Percentiles rank a stretch among this genome's conserved stretches.
These are phyloP conservation scores for Marisa cornuarietis DNA, from an alignment of 1,140 invertebrate genomes.

Conservation along the genomic window DNA sequence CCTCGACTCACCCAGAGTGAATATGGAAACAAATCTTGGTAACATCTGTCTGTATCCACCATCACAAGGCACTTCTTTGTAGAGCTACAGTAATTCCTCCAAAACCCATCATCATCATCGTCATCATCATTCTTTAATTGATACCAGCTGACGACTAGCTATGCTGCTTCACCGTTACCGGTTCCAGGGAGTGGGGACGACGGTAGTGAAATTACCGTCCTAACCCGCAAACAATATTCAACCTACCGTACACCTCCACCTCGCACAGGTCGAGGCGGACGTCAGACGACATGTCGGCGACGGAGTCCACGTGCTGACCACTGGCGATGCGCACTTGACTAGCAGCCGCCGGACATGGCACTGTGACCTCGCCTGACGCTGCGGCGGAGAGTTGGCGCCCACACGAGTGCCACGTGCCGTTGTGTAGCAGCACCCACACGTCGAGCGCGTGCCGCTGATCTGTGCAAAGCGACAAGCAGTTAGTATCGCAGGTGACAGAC, in stretches of 20 bases:
- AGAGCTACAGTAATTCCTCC: background rate
- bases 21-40: no score
- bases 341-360: background rate
- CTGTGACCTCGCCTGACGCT: background rate
- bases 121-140: no score
- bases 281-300: background rate
- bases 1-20: no score
- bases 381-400: background rate
- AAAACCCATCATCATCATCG: no score
- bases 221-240: background rate
- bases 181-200: no score
- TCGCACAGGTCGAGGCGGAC: slow-evolving; percentile 18
- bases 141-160: background rate
- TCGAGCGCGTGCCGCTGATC: background rate
- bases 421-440: slow-evolving; percentile 6
- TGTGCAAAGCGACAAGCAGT: no score
- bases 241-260: slow-evolving; percentile 24
- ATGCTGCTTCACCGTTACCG: background rate
- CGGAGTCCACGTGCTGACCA: background rate
- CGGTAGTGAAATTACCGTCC: background rate
- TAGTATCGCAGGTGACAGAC: no score
- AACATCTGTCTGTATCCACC: no score
- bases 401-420: slow-evolving; percentile 11
- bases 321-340: slow-evolving; percentile 4
- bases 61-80: background rate